phyloP scores from a whole-genome alignment of 2,797 vertebrate genomes.

The Falco peregrinus region DNA sequence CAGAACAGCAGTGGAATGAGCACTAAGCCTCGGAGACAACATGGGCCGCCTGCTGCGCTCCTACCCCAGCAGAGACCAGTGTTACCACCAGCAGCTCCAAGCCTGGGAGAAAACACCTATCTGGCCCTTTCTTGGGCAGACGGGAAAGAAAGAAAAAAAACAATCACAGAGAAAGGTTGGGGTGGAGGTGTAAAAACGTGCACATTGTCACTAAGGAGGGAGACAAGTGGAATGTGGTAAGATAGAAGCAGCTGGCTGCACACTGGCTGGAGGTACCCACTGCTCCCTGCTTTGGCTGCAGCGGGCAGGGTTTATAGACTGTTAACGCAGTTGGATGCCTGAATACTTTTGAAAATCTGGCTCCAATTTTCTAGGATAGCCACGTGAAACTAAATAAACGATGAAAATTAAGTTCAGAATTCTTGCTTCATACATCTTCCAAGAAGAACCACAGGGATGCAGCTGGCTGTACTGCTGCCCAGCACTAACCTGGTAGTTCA shows the following conservation, averaged over 20 bases:
- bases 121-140: neutral
- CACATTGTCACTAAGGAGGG: neutral
- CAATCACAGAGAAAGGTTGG: neutral
- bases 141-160: rapidly evolving
- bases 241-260: neutral
- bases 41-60: rapidly evolving
- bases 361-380: neutral
- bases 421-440: neutral
- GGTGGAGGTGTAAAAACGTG: too few relatives aligned
- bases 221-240: neutral
- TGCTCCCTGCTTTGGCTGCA: neutral
- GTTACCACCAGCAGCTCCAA: rapidly evolving
- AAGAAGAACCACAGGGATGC: neutral
- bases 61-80: neutral
- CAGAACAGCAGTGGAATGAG: rapidly evolving
- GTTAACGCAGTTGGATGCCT: rapidly evolving
- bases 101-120: neutral
- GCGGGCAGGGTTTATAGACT: neutral
- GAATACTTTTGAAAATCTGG: neutral
- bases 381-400: neutral
- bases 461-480: neutral
- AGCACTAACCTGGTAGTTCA: rapidly evolving
- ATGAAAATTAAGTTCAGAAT: neutral
- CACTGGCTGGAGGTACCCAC: neutral
- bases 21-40: neutral